Conservation (phyloP, 1,140 invertebrate genomes). For the Maniola jurtina region DNA sequence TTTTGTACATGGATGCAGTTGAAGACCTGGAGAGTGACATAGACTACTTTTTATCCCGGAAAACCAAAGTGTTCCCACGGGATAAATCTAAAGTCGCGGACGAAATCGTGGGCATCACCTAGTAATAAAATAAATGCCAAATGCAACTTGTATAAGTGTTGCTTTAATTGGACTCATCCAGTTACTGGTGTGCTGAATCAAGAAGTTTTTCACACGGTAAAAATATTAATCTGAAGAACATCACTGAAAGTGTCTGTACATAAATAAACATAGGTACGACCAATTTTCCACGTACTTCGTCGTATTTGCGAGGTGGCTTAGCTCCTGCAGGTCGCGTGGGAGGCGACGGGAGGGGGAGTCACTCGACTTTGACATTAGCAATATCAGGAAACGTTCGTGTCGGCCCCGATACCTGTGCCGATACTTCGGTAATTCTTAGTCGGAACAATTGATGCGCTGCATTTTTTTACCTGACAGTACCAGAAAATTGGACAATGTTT, state of each 20-base stretch:
- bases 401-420: too few species aligned
- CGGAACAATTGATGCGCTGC: neutral
- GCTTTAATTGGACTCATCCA: too few species aligned
- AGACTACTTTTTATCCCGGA: too few species aligned
- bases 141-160: too few species aligned
- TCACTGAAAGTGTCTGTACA: conserved; percentile 11
- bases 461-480: neutral
- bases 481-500: too few species aligned
- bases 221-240: neutral
- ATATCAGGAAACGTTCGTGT: conserved; percentile 16
- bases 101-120: too few species aligned
- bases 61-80: too few species aligned
- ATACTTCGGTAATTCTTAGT: neutral
- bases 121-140: too few species aligned
- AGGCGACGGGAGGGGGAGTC: neutral
- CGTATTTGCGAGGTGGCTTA: conserved; percentile 12
- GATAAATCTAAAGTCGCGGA: too few species aligned
- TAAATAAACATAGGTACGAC: conserved; percentile 15
- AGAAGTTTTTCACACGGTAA: neutral
- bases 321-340: conserved; percentile 7
- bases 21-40: too few species aligned
- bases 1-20: too few species aligned
- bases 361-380: conserved; percentile 20
- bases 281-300: conserved; percentile 18
- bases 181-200: neutral